Conservation (phyloP, 2,888 invertebrate species). For the Synergus japonicus region DNA sequence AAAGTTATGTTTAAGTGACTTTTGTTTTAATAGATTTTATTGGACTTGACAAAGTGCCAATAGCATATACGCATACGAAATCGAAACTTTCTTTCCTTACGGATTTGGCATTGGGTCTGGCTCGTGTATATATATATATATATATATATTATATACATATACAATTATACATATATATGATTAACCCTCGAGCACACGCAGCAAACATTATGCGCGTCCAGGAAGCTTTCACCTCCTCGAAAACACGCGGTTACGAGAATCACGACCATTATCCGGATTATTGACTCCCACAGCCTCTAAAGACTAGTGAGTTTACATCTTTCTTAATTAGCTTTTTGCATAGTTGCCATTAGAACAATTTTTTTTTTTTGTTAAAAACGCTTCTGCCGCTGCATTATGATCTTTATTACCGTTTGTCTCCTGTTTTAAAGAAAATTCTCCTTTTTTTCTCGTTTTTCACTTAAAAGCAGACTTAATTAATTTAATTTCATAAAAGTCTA, state of each 20-base stretch:
- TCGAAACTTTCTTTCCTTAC: constrained; percentile 28
- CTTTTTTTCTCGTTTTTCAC: too few relatives aligned
- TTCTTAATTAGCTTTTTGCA: background rate
- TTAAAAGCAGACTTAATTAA: too few relatives aligned
- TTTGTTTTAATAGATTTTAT: background rate
- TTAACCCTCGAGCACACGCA: constrained; percentile 12
- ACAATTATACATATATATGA: too few relatives aligned
- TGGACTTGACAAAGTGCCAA: constrained; percentile 24
- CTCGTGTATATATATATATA: background rate
- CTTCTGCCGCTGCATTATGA: background rate
- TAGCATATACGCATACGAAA: background rate
- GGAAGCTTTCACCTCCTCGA: constrained; percentile 12
- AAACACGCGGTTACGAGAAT: background rate
- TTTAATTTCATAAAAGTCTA: too few relatives aligned
- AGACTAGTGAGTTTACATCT: background rate
- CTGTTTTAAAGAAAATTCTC: too few relatives aligned
- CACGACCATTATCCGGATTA: background rate
- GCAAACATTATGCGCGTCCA: background rate
- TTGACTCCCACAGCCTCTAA: background rate
- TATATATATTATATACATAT: background rate
- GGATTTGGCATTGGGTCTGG: constrained; percentile 19
- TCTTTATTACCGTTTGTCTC: background rate
- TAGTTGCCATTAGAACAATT: background rate
- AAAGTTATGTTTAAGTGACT: background rate
- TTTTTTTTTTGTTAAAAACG: background rate